These are phyloP conservation scores for Dione vanillae DNA, from an alignment of 2,888 invertebrate species.

Conservation along the genomic window DNA sequence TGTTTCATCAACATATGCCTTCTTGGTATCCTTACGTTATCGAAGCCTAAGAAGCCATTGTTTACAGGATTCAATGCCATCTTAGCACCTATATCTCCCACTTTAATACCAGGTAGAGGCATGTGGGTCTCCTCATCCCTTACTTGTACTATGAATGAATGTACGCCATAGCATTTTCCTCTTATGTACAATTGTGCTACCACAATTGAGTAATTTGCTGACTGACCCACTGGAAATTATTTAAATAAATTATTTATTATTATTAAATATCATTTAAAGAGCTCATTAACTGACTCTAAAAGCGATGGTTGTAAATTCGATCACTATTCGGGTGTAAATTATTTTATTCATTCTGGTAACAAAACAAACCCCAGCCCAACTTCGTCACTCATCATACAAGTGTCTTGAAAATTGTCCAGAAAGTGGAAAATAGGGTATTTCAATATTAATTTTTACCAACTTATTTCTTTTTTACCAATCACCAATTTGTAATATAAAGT, in stretches of 20 bases:
- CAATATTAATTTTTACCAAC: no score
- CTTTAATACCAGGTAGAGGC: slow-evolving; percentile 93
- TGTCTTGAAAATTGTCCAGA: no score
- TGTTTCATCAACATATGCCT: slow-evolving; percentile 96
- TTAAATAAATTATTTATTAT: no score
- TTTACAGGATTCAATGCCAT: slow-evolving; percentile 94
- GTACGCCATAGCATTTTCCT: slow-evolving; percentile 92
- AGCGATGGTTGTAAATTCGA: no score
- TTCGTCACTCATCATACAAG: no score
- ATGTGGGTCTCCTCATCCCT: slow-evolving; percentile 94
- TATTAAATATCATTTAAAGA: no score
- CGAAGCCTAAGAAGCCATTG: slow-evolving; percentile 95
- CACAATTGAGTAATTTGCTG: slow-evolving; percentile 95
- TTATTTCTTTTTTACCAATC: no score
- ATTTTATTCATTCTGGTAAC: background rate
- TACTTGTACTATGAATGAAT: slow-evolving; percentile 95
- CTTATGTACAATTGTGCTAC: slow-evolving; percentile 94
- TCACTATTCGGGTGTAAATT: no score
- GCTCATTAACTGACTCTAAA: no score
- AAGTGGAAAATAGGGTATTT: no score
- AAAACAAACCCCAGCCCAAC: no score
- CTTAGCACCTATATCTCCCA: slow-evolving; percentile 97
- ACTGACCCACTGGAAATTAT: slow-evolving; percentile 91
- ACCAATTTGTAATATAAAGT: no score
- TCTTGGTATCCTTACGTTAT: slow-evolving; percentile 93